A percentile compares a stretch with the other conserved stretches of the same genome.
phyloP scores from a whole-genome alignment of 2,113 vertebrate species.

The Phaethornis superciliosus region DNA sequence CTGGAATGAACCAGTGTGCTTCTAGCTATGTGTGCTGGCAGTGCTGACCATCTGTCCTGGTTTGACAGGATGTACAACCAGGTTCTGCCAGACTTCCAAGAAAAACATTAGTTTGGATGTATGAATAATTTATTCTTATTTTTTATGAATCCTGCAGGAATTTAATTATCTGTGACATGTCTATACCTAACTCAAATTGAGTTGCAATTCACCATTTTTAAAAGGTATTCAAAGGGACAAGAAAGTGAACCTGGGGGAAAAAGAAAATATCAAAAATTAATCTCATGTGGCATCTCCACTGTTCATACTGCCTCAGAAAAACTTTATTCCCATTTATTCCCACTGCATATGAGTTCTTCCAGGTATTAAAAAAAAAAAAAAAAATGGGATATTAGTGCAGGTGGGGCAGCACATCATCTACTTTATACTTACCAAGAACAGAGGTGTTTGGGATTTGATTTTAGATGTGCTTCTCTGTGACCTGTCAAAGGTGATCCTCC shows the following conservation, averaged over 20 bases:
- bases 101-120: not conserved
- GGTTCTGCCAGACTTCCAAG: not conserved
- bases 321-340: not conserved
- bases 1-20: not conserved
- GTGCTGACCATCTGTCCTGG: not conserved
- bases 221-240: not conserved
- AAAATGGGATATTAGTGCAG: not conserved
- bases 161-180: not conserved
- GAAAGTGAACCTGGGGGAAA: not conserved
- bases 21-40: not conserved
- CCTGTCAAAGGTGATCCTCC: no score
- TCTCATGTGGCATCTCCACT: not conserved
- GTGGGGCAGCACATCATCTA: not conserved
- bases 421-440: not conserved
- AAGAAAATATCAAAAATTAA: not conserved
- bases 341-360: not conserved
- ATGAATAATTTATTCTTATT: no score
- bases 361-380: not conserved
- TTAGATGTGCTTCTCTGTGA: no score
- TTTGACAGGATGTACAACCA: not conserved
- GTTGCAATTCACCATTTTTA: not conserved
- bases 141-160: not conserved
- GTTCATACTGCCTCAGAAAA: not conserved
- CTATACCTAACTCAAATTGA: not conserved
- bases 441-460: not conserved